Conservation (phyloP, 1,140 invertebrate species). For the Steinernema feltiae region DNA sequence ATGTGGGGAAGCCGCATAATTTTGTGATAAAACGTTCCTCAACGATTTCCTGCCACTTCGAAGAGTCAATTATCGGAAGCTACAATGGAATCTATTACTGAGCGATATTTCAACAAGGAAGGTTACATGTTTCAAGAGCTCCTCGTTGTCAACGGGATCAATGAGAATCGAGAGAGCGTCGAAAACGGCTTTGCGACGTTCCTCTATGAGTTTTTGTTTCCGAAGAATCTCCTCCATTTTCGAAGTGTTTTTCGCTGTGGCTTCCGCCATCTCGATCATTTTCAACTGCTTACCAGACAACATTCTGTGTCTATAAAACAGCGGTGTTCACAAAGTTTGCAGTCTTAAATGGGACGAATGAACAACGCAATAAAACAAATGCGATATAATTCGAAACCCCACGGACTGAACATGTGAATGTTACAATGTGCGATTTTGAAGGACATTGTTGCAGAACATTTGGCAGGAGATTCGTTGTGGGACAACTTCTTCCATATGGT, state of each 20-base stretch:
- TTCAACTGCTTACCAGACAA: background rate
- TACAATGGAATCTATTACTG: too few relatives aligned
- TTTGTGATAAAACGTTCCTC: constrained; percentile 29
- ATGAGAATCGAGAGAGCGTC: constrained; percentile 21
- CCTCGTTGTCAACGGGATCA: background rate
- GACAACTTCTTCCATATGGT: too few relatives aligned
- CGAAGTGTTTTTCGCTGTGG: constrained; percentile 3
- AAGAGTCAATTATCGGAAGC: constrained; percentile 24
- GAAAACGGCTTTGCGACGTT: constrained; percentile 4
- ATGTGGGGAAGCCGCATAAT: constrained; percentile 31
- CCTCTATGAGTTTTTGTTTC: background rate
- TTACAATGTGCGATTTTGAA: too few relatives aligned
- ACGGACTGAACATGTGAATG: too few relatives aligned
- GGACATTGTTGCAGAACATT: too few relatives aligned
- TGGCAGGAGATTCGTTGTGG: too few relatives aligned
- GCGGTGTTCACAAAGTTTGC: too few relatives aligned
- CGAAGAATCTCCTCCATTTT: background rate
- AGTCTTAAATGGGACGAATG: too few relatives aligned
- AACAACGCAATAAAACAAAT: too few relatives aligned
- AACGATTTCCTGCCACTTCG: constrained; percentile 29
- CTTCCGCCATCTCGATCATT: background rate
- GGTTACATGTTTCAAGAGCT: background rate
- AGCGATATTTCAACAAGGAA: too few relatives aligned
- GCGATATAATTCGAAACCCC: too few relatives aligned
- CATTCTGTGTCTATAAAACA: too few relatives aligned